Evolutionary conservation across 2,888 invertebrate species (phyloP), one percentile per base, ranked within the genome.

Genomic region (Drosophila borborema): DNA sequence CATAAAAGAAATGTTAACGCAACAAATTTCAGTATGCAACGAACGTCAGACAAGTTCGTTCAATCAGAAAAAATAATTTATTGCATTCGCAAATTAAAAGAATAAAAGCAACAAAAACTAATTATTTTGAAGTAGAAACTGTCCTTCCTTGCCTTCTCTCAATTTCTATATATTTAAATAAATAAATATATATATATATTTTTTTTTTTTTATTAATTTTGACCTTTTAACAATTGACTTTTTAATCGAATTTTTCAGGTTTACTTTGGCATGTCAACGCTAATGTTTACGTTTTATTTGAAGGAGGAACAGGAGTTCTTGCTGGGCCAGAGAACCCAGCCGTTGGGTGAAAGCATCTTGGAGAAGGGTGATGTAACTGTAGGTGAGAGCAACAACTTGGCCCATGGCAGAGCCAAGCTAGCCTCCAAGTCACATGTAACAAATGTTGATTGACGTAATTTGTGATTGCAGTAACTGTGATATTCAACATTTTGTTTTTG

Each of bases 251-350:
- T 38, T 36, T 38, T 40, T 2, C 94, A 96, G 96, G 92, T 95
- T 48, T 96, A 96, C 92, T 96, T 96, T 92, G 93, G 94, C 3
- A 91, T 95, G 81, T 95, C 95, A 31, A 95, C 95, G 58, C 93
- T 95, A 36, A 95, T 95, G 41, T 94, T 96, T 93, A 94, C 95
- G 0, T 94, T 94, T 77, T 94, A 95, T 83, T 94, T 96, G 41
- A 94, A 95, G 71, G 95, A 95, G 84, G 96, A 96, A 83, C 94
- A 95, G 65, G 94, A 95, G 48, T 96, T 95, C 90, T 93, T 96
- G 56, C 93, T 93, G 54, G 96, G 96, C 8, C 94, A 94, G 83
- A 91, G 94, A 92, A 83, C 82, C 0, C 93, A 94, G 43, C 95
- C 95, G 0, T 92, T 94, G 67, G 94, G 94, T 0, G 94, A 94